Conservation (phyloP, 2,888 invertebrate genomes). For the Brenthis hecate region DNA sequence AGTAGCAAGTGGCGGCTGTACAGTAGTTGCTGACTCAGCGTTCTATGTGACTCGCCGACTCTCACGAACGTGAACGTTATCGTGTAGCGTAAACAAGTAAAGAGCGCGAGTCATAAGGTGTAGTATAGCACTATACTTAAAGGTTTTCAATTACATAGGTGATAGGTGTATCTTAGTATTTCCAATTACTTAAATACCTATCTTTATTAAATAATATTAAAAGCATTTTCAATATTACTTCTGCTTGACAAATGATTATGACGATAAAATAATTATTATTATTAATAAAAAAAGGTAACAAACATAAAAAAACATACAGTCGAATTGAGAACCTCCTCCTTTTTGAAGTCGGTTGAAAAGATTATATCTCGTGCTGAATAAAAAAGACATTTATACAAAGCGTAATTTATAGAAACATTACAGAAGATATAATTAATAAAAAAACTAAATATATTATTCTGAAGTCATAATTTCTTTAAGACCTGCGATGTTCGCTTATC, state of each 20-base stretch:
- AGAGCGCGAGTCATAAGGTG: constrained; percentile 20
- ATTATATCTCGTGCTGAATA: neutral
- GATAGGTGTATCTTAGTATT: too few relatives aligned
- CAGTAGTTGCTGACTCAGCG: constrained; percentile 64
- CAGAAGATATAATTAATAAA: neutral
- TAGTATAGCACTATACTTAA: too few relatives aligned
- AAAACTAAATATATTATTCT: constrained; percentile 1
- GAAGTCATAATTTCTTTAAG: constrained; percentile 16
- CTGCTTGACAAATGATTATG: too few relatives aligned
- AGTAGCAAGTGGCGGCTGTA: constrained; percentile 25
- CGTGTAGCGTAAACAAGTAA: constrained; percentile 30
- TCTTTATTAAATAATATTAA: too few relatives aligned
- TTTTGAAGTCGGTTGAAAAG: too few relatives aligned
- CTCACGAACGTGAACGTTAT: constrained; percentile 50
- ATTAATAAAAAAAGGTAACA: neutral
- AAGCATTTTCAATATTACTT: too few relatives aligned
- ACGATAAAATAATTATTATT: too few relatives aligned
- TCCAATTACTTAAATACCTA: too few relatives aligned
- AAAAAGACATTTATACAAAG: neutral
- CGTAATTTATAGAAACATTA: neutral
- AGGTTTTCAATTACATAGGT: too few relatives aligned
- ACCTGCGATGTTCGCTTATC: constrained; percentile 20
- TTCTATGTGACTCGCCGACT: constrained; percentile 59
- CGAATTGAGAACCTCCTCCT: too few relatives aligned
- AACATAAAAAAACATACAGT: too few relatives aligned